These are phyloP conservation scores for Chirona hameri DNA, from an alignment of 2,888 invertebrate genomes.

Conservation along the genomic window DNA sequence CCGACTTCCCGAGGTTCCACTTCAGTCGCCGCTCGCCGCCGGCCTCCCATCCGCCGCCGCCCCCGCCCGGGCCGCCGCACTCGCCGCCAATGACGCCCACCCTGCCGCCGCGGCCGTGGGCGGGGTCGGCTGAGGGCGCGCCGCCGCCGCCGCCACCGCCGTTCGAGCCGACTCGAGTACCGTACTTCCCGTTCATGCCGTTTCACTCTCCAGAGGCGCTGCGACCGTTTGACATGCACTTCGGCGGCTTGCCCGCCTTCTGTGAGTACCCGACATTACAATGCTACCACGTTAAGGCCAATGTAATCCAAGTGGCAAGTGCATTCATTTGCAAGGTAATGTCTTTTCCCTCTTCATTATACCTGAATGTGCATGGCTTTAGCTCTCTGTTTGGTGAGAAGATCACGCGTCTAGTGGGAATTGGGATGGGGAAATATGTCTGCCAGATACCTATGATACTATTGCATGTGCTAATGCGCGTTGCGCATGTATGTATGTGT, in stretches of 20 bases:
- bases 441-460: no score
- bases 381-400: no score
- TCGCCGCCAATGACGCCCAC: neutral
- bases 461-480: no score
- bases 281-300: no score
- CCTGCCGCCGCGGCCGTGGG: no score
- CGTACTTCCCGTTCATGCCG: conserved; percentile 2
- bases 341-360: no score
- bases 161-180: neutral
- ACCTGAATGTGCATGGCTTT: no score
- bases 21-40: neutral
- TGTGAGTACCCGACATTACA: neutral
- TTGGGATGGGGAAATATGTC: no score
- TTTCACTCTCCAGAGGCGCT: neutral
- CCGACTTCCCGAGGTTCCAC: conserved; percentile 4
- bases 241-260: conserved; percentile 3
- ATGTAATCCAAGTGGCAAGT: no score
- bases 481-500: no score
- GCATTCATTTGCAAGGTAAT: no score
- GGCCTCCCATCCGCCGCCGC: neutral
- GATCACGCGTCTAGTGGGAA: no score
- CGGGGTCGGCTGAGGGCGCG: neutral
- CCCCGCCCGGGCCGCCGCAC: neutral
- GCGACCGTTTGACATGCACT: conserved; percentile 5
- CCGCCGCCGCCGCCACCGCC: neutral